Conservation (phyloP, 2,113 vertebrate species). For the Sebastes fasciatus region DNA sequence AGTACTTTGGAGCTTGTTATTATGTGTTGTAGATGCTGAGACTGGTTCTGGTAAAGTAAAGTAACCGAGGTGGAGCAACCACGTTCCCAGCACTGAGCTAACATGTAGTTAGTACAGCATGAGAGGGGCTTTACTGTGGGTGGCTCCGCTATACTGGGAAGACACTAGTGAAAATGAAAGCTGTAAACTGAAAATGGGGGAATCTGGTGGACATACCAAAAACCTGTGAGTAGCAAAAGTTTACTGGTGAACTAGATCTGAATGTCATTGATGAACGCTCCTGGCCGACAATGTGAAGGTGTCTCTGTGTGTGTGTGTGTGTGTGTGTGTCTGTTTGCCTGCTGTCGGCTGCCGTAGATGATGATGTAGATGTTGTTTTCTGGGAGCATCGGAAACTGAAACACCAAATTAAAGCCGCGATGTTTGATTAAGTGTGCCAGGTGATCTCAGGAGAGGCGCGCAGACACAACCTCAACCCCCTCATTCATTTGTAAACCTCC, state of each 20-base stretch:
- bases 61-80: conserved; percentile 52
- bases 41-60: conserved; percentile 28
- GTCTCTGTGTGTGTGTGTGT: conserved; percentile 31
- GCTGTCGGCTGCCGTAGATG: conserved; percentile 52
- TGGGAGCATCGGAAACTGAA: conserved; percentile 59
- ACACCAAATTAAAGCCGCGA: conserved; percentile 81
- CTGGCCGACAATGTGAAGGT: conserved; percentile 29
- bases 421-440: conserved; percentile 83
- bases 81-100: conserved; percentile 36
- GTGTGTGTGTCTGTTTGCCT: conserved; percentile 40
- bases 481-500: conserved; percentile 83
- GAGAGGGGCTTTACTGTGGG: conserved; percentile 42
- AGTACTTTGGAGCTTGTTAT: conserved; percentile 19
- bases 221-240: conserved; percentile 65
- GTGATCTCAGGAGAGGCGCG: conserved; percentile 82
- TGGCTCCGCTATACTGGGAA: conserved; percentile 32
- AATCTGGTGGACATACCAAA: conserved; percentile 51
- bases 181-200: conserved; percentile 19
- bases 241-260: conserved; percentile 56
- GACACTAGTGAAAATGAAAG: conserved; percentile 23
- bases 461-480: conserved; percentile 79
- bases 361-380: conserved; percentile 79
- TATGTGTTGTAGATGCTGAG: conserved; percentile 1
- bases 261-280: conserved; percentile 52
- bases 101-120: conserved; percentile 44